phyloP scores from a whole-genome alignment of 1,140 invertebrate genomes.

The Ostrea edulis region DNA sequence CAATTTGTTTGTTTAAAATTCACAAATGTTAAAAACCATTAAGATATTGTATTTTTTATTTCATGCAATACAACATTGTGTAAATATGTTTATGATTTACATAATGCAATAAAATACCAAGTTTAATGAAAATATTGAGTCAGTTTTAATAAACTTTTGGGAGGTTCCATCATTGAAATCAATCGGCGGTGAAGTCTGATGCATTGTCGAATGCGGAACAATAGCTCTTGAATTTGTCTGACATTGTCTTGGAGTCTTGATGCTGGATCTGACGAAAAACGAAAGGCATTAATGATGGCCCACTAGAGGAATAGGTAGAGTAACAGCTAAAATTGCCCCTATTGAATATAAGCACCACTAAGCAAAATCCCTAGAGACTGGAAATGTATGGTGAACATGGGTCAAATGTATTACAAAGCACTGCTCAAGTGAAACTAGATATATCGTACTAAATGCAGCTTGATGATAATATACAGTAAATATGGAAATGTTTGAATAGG shows the following conservation, averaged over 20 bases:
- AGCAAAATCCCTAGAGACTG: too few relatives aligned
- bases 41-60: conserved; percentile 15
- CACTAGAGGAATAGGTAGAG: too few relatives aligned
- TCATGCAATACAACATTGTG: conserved; percentile 34
- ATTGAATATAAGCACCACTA: too few relatives aligned
- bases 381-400: too few relatives aligned
- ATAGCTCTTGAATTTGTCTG: not conserved
- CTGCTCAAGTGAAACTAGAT: too few relatives aligned
- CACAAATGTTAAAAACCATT: not conserved
- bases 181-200: not conserved
- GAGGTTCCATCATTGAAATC: too few relatives aligned
- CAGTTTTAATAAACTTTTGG: not conserved
- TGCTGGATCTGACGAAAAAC: not conserved
- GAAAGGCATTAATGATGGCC: not conserved
- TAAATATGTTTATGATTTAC: conserved; percentile 29
- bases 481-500: too few relatives aligned
- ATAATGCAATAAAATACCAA: conserved; percentile 27
- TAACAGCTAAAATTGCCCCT: too few relatives aligned
- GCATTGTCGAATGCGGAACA: not conserved
- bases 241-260: not conserved
- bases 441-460: too few relatives aligned
- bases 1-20: not conserved
- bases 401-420: too few relatives aligned
- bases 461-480: too few relatives aligned
- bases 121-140: not conserved